Evolutionary conservation across 1,140 invertebrate genomes (phyloP).

Genomic region (Drosophila orena): DNA sequence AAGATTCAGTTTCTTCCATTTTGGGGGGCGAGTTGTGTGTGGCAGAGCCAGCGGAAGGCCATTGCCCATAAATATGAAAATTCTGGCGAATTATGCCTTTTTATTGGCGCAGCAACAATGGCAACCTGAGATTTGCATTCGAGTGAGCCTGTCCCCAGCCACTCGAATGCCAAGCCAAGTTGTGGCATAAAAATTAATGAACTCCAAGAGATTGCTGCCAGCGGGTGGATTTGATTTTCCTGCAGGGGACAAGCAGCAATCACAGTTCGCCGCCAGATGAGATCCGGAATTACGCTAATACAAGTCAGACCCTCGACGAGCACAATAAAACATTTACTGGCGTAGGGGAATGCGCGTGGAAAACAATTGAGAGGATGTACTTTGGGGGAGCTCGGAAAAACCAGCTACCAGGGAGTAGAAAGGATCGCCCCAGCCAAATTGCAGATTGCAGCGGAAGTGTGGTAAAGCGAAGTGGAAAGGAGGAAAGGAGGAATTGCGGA

Average conservation of each 20-base stretch:
- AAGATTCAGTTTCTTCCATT: conserved; percentile 10
- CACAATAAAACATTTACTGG: conserved; percentile 59
- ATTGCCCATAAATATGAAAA: conserved; percentile 66
- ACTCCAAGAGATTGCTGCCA: conserved; percentile 53
- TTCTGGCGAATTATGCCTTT: conserved; percentile 54
- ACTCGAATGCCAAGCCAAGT: conserved; percentile 64
- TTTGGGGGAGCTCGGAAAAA: neutral
- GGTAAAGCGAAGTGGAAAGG: neutral
- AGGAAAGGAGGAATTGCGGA: neutral
- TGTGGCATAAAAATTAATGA: conserved; percentile 75
- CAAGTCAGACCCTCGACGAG: conserved; percentile 32
- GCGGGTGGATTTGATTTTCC: neutral
- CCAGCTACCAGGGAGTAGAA: neutral
- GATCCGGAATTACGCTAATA: conserved; percentile 68
- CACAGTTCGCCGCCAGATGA: conserved; percentile 65
- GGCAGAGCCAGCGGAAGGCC: conserved; percentile 15
- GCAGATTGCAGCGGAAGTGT: conserved; percentile 10
- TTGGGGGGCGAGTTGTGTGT: neutral
- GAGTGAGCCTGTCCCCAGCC: conserved; percentile 22
- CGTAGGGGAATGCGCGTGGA: conserved; percentile 13
- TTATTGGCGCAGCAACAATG: conserved; percentile 63
- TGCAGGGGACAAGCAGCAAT: conserved; percentile 44
- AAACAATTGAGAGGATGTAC: conserved; percentile 60
- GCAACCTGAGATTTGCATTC: conserved; percentile 70
- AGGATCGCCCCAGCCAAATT: neutral